Conservation (phyloP, 1,140 invertebrate genomes). For the Grapholita molesta region DNA sequence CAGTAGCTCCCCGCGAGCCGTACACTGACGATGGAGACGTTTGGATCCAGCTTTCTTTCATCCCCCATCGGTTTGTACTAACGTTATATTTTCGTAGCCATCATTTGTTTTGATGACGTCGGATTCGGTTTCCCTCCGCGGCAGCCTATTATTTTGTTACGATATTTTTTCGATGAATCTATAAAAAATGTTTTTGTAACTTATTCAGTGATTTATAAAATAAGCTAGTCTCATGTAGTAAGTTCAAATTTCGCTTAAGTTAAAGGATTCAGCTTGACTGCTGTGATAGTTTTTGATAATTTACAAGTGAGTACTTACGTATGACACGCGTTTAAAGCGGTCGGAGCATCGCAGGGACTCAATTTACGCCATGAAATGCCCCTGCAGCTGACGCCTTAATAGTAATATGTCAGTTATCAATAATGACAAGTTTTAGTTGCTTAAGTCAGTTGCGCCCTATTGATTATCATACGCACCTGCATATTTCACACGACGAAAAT, state of each 20-base stretch:
- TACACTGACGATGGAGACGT: neutral
- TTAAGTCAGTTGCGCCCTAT: neutral
- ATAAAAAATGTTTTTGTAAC: constrained; percentile 13
- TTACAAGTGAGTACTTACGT: constrained; percentile 32
- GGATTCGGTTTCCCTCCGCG: neutral
- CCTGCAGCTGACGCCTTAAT: neutral
- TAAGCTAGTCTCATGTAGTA: constrained; percentile 40
- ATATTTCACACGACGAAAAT: too few species aligned
- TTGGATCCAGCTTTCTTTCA: neutral
- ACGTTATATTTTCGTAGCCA: neutral
- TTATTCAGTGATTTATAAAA: constrained; percentile 20
- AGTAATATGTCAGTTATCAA: neutral
- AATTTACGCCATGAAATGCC: neutral
- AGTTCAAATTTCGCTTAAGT: constrained; percentile 34
- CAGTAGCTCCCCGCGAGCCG: constrained; percentile 33
- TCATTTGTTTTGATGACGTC: neutral
- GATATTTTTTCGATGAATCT: constrained; percentile 16
- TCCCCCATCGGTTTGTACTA: constrained; percentile 4
- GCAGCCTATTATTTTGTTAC: constrained; percentile 8
- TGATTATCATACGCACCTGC: neutral
- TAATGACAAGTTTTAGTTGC: neutral
- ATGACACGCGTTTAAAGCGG: neutral
- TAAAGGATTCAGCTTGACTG: constrained; percentile 29
- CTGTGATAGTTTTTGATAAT: constrained; percentile 38
- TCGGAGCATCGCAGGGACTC: neutral